Evolutionary conservation across 2,888 invertebrate species (phyloP).

Genomic region (Callinectes sapidus): DNA sequence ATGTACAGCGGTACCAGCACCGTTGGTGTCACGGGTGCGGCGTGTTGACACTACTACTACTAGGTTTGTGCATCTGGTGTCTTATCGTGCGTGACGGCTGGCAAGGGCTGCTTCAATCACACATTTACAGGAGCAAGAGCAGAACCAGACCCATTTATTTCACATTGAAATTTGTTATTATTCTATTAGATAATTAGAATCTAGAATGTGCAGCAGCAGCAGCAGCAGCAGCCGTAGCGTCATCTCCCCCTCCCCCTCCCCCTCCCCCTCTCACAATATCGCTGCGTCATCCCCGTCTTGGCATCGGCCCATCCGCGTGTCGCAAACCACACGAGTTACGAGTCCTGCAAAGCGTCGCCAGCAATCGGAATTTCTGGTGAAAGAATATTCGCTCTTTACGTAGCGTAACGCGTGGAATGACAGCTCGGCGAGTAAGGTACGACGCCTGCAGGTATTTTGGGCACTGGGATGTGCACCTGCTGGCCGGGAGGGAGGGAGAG

Average conservation of each 20-base stretch:
- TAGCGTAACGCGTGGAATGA: neutral
- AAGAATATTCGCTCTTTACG: neutral
- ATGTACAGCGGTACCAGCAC: neutral
- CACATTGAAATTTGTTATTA: neutral
- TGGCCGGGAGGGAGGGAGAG: neutral
- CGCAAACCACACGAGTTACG: neutral
- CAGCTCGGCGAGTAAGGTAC: neutral
- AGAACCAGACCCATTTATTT: neutral
- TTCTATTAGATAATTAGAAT: neutral
- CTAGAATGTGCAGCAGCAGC: neutral
- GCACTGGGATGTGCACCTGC: neutral
- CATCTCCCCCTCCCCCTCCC: neutral
- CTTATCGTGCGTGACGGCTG: neutral
- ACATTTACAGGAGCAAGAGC: neutral
- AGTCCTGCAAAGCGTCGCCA: neutral
- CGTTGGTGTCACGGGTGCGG: neutral
- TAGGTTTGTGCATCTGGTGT: neutral
- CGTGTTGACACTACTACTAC: too few relatives aligned
- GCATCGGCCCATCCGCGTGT: neutral
- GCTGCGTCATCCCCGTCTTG: neutral
- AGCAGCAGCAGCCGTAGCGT: neutral
- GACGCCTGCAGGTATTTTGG: neutral
- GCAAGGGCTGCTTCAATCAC: neutral
- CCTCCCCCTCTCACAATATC: neutral
- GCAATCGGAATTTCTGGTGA: neutral